phyloP scores from a whole-genome alignment of 2,888 invertebrate genomes.

The Lydus trimaculatus region DNA sequence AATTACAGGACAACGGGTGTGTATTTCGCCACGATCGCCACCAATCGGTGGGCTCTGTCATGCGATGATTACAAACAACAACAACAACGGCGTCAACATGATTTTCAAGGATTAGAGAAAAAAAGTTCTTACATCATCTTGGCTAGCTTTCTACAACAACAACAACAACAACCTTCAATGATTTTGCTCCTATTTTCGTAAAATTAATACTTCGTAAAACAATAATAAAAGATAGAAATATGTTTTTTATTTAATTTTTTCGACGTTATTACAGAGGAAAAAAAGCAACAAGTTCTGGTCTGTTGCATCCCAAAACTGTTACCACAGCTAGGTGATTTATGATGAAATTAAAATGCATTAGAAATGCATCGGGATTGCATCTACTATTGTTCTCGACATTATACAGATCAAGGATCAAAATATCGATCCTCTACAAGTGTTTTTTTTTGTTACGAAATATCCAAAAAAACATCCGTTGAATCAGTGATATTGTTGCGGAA shows the following conservation, averaged over 20 bases:
- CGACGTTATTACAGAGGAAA: not conserved
- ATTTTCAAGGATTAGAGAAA: not conserved
- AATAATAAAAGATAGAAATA: not conserved
- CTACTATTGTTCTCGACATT: no score
- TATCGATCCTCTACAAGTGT: no score
- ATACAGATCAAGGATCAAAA: no score
- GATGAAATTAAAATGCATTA: not conserved
- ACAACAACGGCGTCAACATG: not conserved
- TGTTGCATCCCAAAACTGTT: not conserved
- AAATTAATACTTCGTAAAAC: not conserved
- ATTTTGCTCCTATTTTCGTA: not conserved
- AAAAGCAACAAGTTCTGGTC: not conserved
- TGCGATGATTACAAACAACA: no score
- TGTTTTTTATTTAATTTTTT: not conserved
- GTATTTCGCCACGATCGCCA: not conserved
- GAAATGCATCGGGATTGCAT: not conserved
- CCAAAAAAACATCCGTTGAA: no score
- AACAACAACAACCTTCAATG: conserved; percentile 5
- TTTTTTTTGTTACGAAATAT: no score
- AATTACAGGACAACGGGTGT: not conserved
- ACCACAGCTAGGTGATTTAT: not conserved
- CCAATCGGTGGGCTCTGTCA: not conserved
- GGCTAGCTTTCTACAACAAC: conserved; percentile 3
- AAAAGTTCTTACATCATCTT: not conserved
- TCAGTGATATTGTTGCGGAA: no score